These are phyloP conservation scores for Oryzaephilus surinamensis DNA, from an alignment of 1,140 invertebrate species.

Conservation along the genomic window DNA sequence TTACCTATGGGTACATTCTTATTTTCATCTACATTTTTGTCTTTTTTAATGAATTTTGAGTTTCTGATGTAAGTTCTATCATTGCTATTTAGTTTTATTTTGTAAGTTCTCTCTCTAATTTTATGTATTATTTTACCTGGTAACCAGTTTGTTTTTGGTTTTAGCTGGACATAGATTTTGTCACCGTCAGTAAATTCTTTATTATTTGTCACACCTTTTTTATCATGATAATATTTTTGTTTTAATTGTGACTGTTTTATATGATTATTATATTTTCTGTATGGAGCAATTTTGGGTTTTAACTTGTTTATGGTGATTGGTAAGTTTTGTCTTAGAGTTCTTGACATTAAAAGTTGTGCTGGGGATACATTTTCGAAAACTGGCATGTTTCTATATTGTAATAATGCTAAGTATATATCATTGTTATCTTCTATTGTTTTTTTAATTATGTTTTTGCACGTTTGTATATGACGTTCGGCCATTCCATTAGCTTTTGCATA, in stretches of 20 bases:
- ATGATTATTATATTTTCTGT: background rate
- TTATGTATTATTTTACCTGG: background rate
- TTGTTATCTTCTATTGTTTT: conserved; percentile 11
- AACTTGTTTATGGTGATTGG: background rate
- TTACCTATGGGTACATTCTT: too few species aligned
- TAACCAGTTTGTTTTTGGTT: background rate
- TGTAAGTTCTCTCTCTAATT: too few species aligned
- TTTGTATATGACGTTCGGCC: too few species aligned
- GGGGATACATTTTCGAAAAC: conserved; percentile 22
- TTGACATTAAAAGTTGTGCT: conserved; percentile 12
- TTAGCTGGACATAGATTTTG: too few species aligned
- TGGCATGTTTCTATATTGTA: conserved; percentile 13
- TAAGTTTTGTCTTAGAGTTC: background rate
- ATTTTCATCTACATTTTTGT: too few species aligned
- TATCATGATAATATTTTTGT: background rate
- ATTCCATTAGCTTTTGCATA: conserved; percentile 33
- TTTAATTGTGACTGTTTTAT: background rate
- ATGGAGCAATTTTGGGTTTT: background rate
- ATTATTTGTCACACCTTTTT: background rate
- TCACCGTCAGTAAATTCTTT: background rate
- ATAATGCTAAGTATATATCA: conserved; percentile 5
- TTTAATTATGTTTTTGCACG: conserved; percentile 26
- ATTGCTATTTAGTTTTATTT: too few species aligned
- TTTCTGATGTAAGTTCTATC: too few species aligned
- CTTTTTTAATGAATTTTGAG: too few species aligned